phyloP scores from a whole-genome alignment of 2,888 invertebrate genomes.

The Nephrotoma appendiculata region DNA sequence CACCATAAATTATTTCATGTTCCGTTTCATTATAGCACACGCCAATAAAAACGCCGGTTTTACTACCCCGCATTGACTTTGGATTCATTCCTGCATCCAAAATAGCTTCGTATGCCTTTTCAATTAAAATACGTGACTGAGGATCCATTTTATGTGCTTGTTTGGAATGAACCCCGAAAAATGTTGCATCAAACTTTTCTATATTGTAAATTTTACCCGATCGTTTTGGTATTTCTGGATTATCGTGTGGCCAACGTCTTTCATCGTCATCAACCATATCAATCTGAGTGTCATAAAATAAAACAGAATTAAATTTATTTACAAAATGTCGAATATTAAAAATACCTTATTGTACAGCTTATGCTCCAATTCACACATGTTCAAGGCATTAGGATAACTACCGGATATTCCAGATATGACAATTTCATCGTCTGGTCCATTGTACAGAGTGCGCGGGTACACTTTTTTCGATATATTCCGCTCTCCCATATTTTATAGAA shows the following conservation, averaged over 20 bases:
- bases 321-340: neutral
- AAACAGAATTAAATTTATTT: neutral
- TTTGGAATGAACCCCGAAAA: conserved; percentile 60
- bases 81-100: conserved; percentile 65
- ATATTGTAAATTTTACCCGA: conserved; percentile 57
- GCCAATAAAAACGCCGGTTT: conserved; percentile 61
- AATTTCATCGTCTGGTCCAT: conserved; percentile 32
- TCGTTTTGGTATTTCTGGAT: conserved; percentile 58
- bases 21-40: conserved; percentile 57
- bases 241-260: conserved; percentile 56
- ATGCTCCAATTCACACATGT: neutral
- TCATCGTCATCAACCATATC: conserved; percentile 54
- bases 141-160: conserved; percentile 67
- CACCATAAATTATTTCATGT: conserved; percentile 53
- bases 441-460: neutral
- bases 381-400: conserved; percentile 39
- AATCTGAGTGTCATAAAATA: conserved; percentile 32
- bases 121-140: conserved; percentile 61
- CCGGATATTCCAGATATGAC: conserved; percentile 45
- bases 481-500: too few relatives aligned
- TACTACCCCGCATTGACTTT: conserved; percentile 43
- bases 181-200: conserved; percentile 59
- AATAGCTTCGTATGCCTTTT: conserved; percentile 62
- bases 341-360: neutral
- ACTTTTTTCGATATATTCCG: too few relatives aligned